These are phyloP conservation scores for Mirza zaza DNA, from an alignment of 2,113 vertebrate species.

Conservation along the genomic window DNA sequence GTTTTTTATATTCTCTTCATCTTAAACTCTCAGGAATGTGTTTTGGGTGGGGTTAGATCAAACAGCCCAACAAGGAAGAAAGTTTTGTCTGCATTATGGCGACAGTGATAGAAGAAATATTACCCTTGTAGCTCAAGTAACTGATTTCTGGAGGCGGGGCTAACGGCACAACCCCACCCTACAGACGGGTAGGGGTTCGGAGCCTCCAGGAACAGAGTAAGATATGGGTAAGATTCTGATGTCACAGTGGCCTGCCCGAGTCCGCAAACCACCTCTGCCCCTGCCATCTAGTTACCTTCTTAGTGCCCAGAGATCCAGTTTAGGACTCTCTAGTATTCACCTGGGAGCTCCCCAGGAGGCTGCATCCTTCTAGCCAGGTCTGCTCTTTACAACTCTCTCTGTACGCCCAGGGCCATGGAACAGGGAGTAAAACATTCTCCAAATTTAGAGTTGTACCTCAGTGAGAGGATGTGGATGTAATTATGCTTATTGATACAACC, in stretches of 20 bases:
- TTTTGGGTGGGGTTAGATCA: background rate
- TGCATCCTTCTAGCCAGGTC: background rate
- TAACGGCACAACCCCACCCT: background rate
- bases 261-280: background rate
- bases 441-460: background rate
- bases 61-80: background rate
- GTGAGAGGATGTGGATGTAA: background rate
- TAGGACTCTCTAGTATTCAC: accelerated
- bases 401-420: too few relatives aligned
- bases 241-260: accelerated
- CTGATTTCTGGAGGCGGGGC: background rate
- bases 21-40: background rate
- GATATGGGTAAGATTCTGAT: background rate
- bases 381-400: background rate
- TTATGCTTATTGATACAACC: background rate
- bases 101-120: background rate
- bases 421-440: background rate
- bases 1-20: background rate
- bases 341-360: accelerated
- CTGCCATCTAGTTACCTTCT: background rate
- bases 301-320: background rate
- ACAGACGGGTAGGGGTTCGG: background rate
- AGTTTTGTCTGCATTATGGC: background rate
- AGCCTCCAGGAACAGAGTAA: background rate
- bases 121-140: background rate